These are phyloP conservation scores for Novumbra hubbsi DNA, from an alignment of 2,797 vertebrate genomes.

Conservation along the genomic window DNA sequence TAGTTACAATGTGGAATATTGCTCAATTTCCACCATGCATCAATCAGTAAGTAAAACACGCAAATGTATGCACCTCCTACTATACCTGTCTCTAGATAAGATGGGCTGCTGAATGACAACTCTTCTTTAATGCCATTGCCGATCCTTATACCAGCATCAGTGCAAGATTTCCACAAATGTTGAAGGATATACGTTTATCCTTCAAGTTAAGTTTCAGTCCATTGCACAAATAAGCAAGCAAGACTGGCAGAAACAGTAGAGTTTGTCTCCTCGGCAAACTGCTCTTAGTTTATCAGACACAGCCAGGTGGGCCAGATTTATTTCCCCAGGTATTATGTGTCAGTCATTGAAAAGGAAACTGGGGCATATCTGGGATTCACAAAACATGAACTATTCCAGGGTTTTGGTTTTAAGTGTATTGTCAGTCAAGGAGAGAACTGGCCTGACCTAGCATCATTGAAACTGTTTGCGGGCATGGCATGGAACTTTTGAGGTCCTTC, in stretches of 20 bases:
- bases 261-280: conserved; percentile 7
- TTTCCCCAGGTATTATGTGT: not conserved
- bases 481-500: too few species aligned
- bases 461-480: too few species aligned
- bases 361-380: not conserved
- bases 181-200: not conserved
- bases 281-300: conserved; percentile 36
- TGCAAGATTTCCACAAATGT: not conserved
- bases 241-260: conserved; percentile 19
- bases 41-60: too few species aligned
- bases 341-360: not conserved
- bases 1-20: too few species aligned
- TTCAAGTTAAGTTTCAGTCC: not conserved
- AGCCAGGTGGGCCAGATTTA: conserved; percentile 26
- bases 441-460: not conserved
- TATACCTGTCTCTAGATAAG: too few species aligned
- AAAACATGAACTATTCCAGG: not conserved
- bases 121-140: not conserved
- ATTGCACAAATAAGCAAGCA: conserved; percentile 14
- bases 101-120: too few species aligned
- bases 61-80: too few species aligned
- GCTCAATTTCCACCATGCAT: too few species aligned
- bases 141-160: not conserved
- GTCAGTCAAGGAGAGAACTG: not conserved
- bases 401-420: not conserved